Conservation (phyloP, 2,888 invertebrate species). For the Agrochola circellaris region DNA sequence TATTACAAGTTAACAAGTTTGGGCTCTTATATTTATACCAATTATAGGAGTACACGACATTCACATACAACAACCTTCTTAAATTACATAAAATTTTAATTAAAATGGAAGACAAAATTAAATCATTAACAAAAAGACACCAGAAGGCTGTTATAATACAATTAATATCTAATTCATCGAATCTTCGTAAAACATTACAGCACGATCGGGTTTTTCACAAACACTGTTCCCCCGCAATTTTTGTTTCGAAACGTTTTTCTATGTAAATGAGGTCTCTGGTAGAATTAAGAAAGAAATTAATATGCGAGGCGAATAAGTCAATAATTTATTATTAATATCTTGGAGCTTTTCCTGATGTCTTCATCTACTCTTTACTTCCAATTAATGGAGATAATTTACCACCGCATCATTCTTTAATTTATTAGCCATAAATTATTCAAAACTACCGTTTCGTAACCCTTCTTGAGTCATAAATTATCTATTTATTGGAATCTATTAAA, state of each 20-base stretch:
- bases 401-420: conserved; percentile 5
- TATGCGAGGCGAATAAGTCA: conserved; percentile 17
- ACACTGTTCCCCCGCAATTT: neutral
- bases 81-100: too few relatives aligned
- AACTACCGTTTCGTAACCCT: conserved; percentile 1
- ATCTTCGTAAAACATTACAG: neutral
- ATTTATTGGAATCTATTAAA: conserved; percentile 26
- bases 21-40: too few relatives aligned
- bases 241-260: conserved; percentile 19
- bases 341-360: conserved; percentile 9
- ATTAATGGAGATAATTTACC: conserved; percentile 22
- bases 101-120: too few relatives aligned
- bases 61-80: too few relatives aligned
- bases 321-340: conserved; percentile 35
- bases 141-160: neutral
- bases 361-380: neutral
- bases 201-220: neutral
- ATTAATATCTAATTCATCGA: neutral
- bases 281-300: conserved; percentile 38
- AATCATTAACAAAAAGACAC: too few relatives aligned
- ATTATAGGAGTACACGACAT: too few relatives aligned
- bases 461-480: conserved; percentile 8
- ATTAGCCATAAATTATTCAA: conserved; percentile 14
- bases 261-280: conserved; percentile 24
- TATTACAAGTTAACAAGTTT: too few relatives aligned